Evolutionary conservation across 1,140 invertebrate species (phyloP), one percentile per base, ranked within the genome.

Genomic region (Diabrotica virgifera): DNA sequence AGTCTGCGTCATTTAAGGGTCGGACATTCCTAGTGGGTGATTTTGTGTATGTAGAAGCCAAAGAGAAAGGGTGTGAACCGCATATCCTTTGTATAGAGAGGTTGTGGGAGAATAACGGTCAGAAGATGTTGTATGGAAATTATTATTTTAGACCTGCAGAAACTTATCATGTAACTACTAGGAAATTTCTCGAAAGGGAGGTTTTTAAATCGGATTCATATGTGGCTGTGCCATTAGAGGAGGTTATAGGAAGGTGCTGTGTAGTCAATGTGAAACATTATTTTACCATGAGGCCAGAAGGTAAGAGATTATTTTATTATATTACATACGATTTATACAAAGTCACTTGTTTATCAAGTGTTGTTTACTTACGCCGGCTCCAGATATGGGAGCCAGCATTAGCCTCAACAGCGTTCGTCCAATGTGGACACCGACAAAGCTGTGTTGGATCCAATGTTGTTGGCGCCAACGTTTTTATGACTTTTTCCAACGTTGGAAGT

Each of bases 191-290:
- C 0, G 92, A 97, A 73, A 92, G 97, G 79, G 96, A 99, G 80
- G 90, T 98, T 10, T 98, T 99, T 77, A 95, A 97, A 80, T 97
- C 93, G 66, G 94, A 97, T 70, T 86, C 90, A 65, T 89, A 92
- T 73, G 86, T 92, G 68, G 90, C 90, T 5, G 85, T 95, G 12
- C 89, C 93, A 0, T 81, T 98, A 69, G 89, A 90, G 66, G 91
- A 96, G 76, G 89, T 99, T 14, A 82, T 90, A n/a, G 95, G 95
- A 5, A 87, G 91, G 68, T 99, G 96, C 78, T 94, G 89, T 78
- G 94, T 99, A 11, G 88, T 99, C 84, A 93, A 90, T 76, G 92
- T 97, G 2, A 95, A 95, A 73, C 96, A 99, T 76, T 99, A 97
- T 80, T 94, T 98, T 74, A 92, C 94, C 73, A 88, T 88, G 75